phyloP scores from a whole-genome alignment of 2,888 invertebrate genomes.

The Deilephila elpenor region DNA sequence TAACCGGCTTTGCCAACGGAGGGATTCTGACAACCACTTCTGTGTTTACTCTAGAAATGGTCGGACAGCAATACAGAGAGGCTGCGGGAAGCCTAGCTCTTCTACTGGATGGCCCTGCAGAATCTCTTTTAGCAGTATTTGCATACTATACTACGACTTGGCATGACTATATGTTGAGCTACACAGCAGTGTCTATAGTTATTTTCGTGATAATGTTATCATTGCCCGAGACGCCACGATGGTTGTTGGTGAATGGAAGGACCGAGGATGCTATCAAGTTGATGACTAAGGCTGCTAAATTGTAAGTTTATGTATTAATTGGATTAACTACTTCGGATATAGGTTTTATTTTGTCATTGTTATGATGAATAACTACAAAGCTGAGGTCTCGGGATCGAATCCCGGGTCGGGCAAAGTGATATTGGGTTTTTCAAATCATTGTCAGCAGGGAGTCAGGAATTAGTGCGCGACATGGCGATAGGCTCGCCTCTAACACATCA shows the following conservation, averaged over 20 bases:
- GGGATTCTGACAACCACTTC: slow-evolving; percentile 87
- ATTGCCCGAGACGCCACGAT: slow-evolving; percentile 67
- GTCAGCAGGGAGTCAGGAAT: too few species aligned
- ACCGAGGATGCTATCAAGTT: slow-evolving; percentile 51
- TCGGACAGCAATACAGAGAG: slow-evolving; percentile 79
- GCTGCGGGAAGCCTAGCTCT: slow-evolving; percentile 48
- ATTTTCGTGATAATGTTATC: slow-evolving; percentile 50
- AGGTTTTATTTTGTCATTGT: too few species aligned
- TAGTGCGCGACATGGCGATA: too few species aligned
- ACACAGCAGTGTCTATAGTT: slow-evolving; percentile 46
- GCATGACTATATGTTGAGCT: slow-evolving; percentile 52
- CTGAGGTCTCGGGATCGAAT: too few species aligned
- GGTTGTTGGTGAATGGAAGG: slow-evolving; percentile 61
- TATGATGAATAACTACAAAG: too few species aligned
- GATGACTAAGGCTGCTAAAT: slow-evolving; percentile 59
- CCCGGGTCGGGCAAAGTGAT: too few species aligned
- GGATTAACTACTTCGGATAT: too few species aligned
- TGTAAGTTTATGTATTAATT: slow-evolving; percentile 49
- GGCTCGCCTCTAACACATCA: too few species aligned
- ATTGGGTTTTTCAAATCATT: too few species aligned
- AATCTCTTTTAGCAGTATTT: slow-evolving; percentile 51
- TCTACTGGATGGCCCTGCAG: slow-evolving; percentile 52
- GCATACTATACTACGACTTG: slow-evolving; percentile 59
- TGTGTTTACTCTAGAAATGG: slow-evolving; percentile 83
- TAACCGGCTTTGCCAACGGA: slow-evolving; percentile 88